A percentile compares a stretch with the other conserved stretches of the same genome.
Conservation (phyloP, 2,797 vertebrate species). For the Spatula clypeata region DNA sequence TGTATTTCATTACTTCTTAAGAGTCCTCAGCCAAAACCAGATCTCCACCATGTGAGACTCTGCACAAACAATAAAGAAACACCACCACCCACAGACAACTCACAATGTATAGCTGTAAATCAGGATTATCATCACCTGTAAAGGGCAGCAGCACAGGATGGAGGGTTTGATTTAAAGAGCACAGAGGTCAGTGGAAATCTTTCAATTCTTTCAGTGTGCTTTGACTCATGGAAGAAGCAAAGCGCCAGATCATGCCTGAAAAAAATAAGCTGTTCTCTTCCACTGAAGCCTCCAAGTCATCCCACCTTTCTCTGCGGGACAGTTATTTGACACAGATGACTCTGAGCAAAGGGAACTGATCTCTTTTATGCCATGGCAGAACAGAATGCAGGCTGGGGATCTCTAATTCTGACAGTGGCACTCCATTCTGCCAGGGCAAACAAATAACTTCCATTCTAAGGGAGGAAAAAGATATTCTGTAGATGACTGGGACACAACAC, state of each 20-base stretch:
- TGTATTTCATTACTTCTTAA: slow-evolving; percentile 30
- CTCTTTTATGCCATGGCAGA: not conserved
- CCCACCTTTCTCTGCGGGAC: not conserved
- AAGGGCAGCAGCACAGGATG: not conserved
- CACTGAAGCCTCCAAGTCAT: not conserved
- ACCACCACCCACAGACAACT: not conserved
- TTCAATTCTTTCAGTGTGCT: not conserved
- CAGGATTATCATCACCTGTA: not conserved
- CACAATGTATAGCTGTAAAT: not conserved
- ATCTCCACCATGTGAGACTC: not conserved
- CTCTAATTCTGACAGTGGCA: not conserved
- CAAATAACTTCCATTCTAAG: not conserved
- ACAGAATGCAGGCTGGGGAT: not conserved
- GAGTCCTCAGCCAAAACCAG: not conserved
- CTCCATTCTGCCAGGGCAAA: not conserved
- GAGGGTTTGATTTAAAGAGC: not conserved
- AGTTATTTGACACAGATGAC: not conserved
- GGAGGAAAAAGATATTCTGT: not conserved
- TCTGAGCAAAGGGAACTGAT: not conserved
- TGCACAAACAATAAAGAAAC: not conserved
- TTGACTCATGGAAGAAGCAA: not conserved
- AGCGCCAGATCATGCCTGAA: not conserved
- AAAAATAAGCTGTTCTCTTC: not conserved
- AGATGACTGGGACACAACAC: not conserved
- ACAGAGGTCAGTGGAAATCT: not conserved